Base-by-base conservation (phyloP, 2,888 invertebrate genomes). In the Shargacucullia verbasci region DNA sequence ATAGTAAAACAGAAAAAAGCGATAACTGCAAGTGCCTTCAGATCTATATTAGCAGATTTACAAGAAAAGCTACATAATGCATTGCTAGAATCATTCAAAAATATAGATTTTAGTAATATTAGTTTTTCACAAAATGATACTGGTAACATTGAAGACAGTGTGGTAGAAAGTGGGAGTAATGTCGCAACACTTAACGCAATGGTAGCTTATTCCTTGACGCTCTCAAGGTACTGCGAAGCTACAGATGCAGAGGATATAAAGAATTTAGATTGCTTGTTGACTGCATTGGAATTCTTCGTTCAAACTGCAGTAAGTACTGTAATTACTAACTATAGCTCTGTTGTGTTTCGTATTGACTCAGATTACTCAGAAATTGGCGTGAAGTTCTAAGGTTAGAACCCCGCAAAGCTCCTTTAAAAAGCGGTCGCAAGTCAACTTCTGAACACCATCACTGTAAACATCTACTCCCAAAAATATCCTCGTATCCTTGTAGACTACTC, bases 211-310 rank as follows among this genome's bases (percentile, higher is more conserved):
- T 84, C 92, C 0, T 73, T 93, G 37, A 90, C 89, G 0, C 65
- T 94, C 7, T 82, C 91, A 6, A 92, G 88, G 61, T 92, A 88
- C 64, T 93, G 92, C 62, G 94, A 92, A 68, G 84, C 87, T 1
- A 85, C 80, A 1, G 85, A 91, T 49, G 70, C 54, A 0, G 84
- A 83, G 11, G 91, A 90, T 68, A 75, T 85, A 0, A 88, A 89
- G 59, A 90, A 90, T 71, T 81, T 92, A 54, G 87, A 89, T 56
- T 88, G 83, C 74, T 74, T 93, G 1, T 88, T 89, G 87, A 80
- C 85, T 3, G 90, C 88, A 4, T 71, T 94, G 57, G 89, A 86
- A 11, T 92, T 86, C 60, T 94, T 92, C 46, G 66, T 90, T 1
- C 78, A 84, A 45, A 89, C 80, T 75, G 90, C 93, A 70, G 94